phyloP scores from a whole-genome alignment of 2,797 vertebrate genomes.

The Enteromius mattozi region DNA sequence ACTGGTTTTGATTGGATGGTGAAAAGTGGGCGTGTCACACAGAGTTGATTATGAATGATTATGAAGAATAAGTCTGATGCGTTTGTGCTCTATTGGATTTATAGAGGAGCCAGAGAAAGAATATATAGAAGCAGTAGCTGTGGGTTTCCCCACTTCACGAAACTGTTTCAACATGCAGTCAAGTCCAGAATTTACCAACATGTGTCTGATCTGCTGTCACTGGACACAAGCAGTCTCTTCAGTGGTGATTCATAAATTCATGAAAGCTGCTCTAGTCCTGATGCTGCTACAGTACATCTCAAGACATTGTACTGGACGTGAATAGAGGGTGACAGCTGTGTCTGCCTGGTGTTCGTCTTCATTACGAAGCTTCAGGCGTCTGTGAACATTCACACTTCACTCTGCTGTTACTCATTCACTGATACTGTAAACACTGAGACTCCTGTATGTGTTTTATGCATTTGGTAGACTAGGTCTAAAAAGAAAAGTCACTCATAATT shows the following conservation, averaged over 20 bases:
- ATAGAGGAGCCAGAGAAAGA: neutral
- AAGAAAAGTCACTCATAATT: neutral
- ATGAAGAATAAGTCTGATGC: neutral
- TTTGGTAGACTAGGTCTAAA: neutral
- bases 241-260: neutral
- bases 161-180: neutral
- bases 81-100: too few relatives aligned
- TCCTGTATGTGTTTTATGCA: neutral
- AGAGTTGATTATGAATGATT: neutral
- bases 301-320: neutral
- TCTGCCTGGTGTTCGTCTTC: constrained; percentile 27
- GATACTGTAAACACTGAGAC: neutral
- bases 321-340: neutral
- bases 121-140: neutral
- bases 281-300: neutral
- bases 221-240: neutral
- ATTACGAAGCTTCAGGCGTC: constrained; percentile 19
- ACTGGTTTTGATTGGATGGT: neutral
- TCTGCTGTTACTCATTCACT: neutral
- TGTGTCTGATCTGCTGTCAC: neutral
- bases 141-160: neutral
- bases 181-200: neutral
- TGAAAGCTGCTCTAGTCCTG: neutral
- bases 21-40: constrained; percentile 3
- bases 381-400: neutral